Base-by-base conservation (phyloP, 64 coral and sea anemone species). In the Exaiptasia diaphana region DNA sequence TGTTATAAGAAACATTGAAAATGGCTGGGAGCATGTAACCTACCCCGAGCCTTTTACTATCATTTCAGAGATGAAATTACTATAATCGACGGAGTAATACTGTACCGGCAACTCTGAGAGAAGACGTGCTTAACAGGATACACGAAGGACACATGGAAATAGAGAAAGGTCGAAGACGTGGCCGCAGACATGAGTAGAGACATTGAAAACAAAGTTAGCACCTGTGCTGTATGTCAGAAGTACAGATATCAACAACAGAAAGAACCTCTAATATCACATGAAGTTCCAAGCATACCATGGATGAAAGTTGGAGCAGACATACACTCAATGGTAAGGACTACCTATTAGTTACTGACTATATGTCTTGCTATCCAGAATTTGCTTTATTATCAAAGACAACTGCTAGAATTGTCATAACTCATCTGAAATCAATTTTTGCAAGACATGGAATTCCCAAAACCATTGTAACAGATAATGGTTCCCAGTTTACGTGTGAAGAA, bases 211-310 rank as follows among this genome's bases (percentile, higher is more conserved):
- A 34, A 29, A 22, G 53, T 89, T 5, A 30, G 36, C 43, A 81
- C 41, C 3, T 89, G 86, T 33, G 24, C 50, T 21, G 40, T 49
- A 5, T 90, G 77, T 45, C 34, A 33, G 35, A 41, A 39, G 29
- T 62, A 58, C 64, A 20, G 29, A 50, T 11, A 55, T 5, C 49
- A 73, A 13, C 77, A 82, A 20, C 67, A 50, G 11, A 80, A 74
- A 75, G 87, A 90, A 49, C 76, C 68, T 52, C 54, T 82, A 13
- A 40, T 38, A 53, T 24, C 46, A 23, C 67, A 81, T 65, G 39
- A 75, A 35, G 55, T 90, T 23, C 87, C 68, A 4, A 28, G n/a
- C 10, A 18, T 32, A 49, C 87, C 68, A 18, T 74, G 68, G 78
- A 22, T 26, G 7, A 75, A 64, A 38, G 69, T 67, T 5, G 71